A percentile compares a stretch with the other conserved stretches of the same genome.
These are phyloP conservation scores for Pica pica DNA, from an alignment of 2,113 vertebrate genomes.

Conservation along the genomic window DNA sequence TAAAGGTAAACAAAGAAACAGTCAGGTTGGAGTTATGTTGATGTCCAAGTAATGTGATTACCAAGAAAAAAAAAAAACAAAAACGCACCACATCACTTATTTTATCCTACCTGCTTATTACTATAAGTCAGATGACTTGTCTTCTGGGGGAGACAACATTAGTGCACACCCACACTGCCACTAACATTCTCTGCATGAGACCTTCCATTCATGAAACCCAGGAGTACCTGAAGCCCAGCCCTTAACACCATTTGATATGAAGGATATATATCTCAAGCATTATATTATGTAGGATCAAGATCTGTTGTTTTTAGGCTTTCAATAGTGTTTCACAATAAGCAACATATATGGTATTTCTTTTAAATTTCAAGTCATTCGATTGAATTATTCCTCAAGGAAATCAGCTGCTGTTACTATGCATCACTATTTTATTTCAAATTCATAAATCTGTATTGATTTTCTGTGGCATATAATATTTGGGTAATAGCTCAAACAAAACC, in stretches of 20 bases:
- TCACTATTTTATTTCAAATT: slow-evolving; percentile 12
- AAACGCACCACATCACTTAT: background rate
- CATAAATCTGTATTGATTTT: slow-evolving; percentile 43
- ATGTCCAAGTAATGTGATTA: background rate
- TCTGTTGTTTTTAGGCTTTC: background rate
- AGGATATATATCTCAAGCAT: background rate
- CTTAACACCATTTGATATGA: background rate
- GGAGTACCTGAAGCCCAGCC: background rate
- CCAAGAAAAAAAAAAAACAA: too few relatives aligned
- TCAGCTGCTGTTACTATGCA: background rate
- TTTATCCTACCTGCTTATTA: background rate
- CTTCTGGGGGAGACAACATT: background rate
- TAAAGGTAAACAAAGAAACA: background rate
- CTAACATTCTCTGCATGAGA: background rate
- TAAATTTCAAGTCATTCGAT: background rate
- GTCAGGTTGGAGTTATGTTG: background rate
- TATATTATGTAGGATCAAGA: background rate
- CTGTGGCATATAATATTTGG: slow-evolving; percentile 12
- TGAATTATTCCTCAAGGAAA: slow-evolving; percentile 16
- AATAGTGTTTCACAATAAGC: background rate
- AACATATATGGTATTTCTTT: background rate
- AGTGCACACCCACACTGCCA: background rate
- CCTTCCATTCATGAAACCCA: background rate
- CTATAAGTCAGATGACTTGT: background rate
- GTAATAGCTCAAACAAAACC: slow-evolving; percentile 36